Base-by-base conservation (phyloP, 1,140 invertebrate species). In the Laupala kohalensis region DNA sequence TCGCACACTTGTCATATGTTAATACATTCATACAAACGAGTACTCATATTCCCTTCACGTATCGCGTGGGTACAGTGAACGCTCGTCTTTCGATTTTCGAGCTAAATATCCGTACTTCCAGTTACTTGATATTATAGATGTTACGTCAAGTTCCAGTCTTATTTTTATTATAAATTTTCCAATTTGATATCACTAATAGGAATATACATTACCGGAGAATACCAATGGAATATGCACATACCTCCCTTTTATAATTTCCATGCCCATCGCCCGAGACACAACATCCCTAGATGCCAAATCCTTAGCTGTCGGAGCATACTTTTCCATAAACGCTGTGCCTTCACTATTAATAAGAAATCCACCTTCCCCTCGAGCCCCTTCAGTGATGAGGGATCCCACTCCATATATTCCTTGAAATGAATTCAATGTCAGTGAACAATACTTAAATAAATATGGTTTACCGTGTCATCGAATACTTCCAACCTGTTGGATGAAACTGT, bases 401-500 rank as follows among this genome's bases (percentile, higher is more conserved):
- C 91, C 91, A 77, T 94, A 94, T 75, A 93, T 92, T 72, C 87
- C 88, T 85, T 3, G 6, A 65, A 5, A 24, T 65, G 23, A 65
- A 24, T 15, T 65, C n/a, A 62, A 62, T 62, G 37, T 62, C 9
- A 62, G 9, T 62, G 19, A 62, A 62, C 19, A 12, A 9, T 62
- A 19, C 19, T 12, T 19, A 62, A 12, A 62, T 12, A 62, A 62
- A 62, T 12, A 62, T 62, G 9, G 19, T 62, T 62, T 9, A 12
- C 9, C 19, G 37, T 19, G 9, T 9, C 13, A 65, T 1, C 64
- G 13, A 65, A 65, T 65, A 62, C 63, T 71, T 73, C 26, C 76
- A 77, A 85, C 91, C 91, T 67, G 92, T 95, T 0, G 93, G 92
- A 81, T 95, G 92, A 78, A 95, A 95, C 80, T 95, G 92, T 25